Evolutionary conservation across 2,797 vertebrate species (phyloP), one percentile per base, ranked within the genome.

Genomic region (Xyrichtys novacula): DNA sequence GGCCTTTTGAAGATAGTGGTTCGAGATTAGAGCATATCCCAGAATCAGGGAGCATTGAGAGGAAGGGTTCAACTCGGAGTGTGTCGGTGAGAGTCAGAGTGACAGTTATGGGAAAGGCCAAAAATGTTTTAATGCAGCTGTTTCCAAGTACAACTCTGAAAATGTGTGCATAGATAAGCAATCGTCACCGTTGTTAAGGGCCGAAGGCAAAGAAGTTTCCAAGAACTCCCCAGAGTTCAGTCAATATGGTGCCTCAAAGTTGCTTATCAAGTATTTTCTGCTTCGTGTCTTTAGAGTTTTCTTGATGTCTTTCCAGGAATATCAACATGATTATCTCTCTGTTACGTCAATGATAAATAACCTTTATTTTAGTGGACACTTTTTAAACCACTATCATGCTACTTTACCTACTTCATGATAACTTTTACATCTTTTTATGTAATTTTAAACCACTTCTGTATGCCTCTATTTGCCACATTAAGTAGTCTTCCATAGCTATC

Each of bases 1-100:
- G 92, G 90, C 88, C 86, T 88, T 92, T 88, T 91, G 87, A 89
- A 92, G 93, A 92, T 93, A 91, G 85, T 61, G 65, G 71, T 74
- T 71, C 61, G 72, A 91, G 89, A 90, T 92, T 86, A 88, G 77
- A 88, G 75, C 74, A 76, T 64, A 83, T 85, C 76, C 43, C 82
- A 8, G 34, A 83, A 80, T 79, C 72, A 64, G 78, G 71, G 55
- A 57, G 70, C 70, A 60, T 62, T 57, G 71, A 82, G 76, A 80
- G 12, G 25, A 20, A 20, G 44, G 63, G 73, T 32, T 65, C 46
- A 75, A 72, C 67, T 34, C 50, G 14, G 53, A 76, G 75, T 36
- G 49, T 71, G 57, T 65, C 52, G 53, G 59, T 40, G 67, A 74
- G 39, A 80, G 59, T 80, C 57, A 42, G 55, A 65, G 65, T 58